Conservation (phyloP, 2,888 invertebrate species). For the Psylliodes chrysocephalus region DNA sequence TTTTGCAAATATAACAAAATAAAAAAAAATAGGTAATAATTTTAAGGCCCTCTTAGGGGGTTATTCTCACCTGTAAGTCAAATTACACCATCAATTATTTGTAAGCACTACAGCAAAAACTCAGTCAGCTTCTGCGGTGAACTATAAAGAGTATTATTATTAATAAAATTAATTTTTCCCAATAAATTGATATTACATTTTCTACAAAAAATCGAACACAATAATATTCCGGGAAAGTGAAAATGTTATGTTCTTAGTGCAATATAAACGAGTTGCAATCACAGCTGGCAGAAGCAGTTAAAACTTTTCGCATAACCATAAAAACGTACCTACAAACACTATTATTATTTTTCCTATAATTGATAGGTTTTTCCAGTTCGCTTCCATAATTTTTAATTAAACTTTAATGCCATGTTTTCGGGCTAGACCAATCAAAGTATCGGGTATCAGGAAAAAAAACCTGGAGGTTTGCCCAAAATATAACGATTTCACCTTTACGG, state of each 20-base stretch:
- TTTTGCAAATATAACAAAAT: no score
- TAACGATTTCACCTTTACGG: conserved; percentile 15
- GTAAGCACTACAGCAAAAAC: no score
- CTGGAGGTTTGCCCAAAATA: conserved; percentile 18
- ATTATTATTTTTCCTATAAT: neutral
- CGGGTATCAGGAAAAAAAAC: conserved; percentile 1
- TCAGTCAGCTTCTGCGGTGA: no score
- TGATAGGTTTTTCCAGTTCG: neutral
- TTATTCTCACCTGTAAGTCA: no score
- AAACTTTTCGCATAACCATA: neutral
- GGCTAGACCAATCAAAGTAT: conserved; percentile 12
- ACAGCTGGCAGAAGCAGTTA: neutral
- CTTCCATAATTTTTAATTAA: conserved; percentile 3
- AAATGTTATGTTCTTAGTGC: neutral
- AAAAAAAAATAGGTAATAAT: no score
- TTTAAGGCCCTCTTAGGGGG: no score
- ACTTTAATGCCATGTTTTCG: neutral
- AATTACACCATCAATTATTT: no score
- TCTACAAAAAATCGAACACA: conserved; percentile 7
- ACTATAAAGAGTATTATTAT: no score
- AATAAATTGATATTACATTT: conserved; percentile 16
- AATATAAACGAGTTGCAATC: no score
- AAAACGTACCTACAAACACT: no score
- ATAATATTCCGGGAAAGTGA: neutral
- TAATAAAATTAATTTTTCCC: no score